phyloP scores from a whole-genome alignment of 1,140 invertebrate genomes.

The Drosophila lacteicornis region DNA sequence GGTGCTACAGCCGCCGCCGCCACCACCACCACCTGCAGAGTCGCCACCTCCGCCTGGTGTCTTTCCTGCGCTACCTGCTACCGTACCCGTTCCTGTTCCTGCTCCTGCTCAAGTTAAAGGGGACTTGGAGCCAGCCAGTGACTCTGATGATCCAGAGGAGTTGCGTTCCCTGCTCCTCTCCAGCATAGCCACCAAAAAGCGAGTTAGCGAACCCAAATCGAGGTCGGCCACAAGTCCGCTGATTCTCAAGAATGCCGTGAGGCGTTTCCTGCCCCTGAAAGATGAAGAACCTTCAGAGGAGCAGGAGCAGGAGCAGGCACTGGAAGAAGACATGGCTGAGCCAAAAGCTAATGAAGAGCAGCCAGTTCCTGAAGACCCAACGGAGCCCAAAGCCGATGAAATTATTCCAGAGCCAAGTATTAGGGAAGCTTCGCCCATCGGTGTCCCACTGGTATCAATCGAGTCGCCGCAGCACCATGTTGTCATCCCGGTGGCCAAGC shows the following conservation, averaged over 20 bases:
- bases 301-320: not conserved
- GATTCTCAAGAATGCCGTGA: conserved; percentile 74
- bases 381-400: not conserved
- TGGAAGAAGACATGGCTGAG: not conserved
- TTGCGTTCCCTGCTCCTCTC: conserved; percentile 56
- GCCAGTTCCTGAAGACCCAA: not conserved
- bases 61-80: too few species aligned
- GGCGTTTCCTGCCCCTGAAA: conserved; percentile 42
- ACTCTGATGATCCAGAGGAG: conserved; percentile 68
- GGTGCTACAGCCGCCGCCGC: not conserved
- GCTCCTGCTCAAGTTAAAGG: not conserved
- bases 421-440: not conserved
- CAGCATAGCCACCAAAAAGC: conserved; percentile 58
- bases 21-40: conserved; percentile 5
- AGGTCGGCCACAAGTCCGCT: conserved; percentile 33
- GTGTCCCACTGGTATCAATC: not conserved
- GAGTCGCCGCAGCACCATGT: not conserved
- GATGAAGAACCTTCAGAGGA: not conserved
- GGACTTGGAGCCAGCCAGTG: conserved; percentile 4
- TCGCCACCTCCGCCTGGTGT: not conserved
- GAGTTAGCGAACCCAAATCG: not conserved
- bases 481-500: too few species aligned
- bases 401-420: not conserved
- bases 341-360: not conserved
- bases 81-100: not conserved